phyloP scores from a whole-genome alignment of 2,797 vertebrate genomes.

The Myripristis murdjan region DNA sequence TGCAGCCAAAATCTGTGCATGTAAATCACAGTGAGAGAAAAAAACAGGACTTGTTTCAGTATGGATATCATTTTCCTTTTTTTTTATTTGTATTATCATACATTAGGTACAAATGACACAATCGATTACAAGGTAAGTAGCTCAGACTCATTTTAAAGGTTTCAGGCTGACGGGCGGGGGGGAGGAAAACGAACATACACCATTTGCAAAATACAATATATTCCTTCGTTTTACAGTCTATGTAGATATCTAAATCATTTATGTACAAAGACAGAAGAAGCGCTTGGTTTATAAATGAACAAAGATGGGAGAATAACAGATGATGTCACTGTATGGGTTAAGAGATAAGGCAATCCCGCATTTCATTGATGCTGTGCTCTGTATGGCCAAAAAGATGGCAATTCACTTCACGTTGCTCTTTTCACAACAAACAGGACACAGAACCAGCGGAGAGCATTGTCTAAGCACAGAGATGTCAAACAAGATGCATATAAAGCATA shows the following conservation, averaged over 20 bases:
- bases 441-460: conserved; percentile 19
- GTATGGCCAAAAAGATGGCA: conserved; percentile 47
- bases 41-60: conserved; percentile 9
- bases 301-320: conserved; percentile 47
- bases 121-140: conserved; percentile 82
- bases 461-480: conserved; percentile 23
- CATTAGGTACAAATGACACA: conserved; percentile 87
- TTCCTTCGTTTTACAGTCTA: conserved; percentile 76
- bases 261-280: conserved; percentile 73
- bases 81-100: conserved; percentile 86
- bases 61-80: conserved; percentile 58
- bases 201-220: conserved; percentile 83
- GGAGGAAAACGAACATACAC: conserved; percentile 69
- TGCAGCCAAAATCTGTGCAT: no score
- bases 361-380: conserved; percentile 65
- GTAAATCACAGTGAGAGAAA: background rate
- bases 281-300: conserved; percentile 60
- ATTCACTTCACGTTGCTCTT: conserved; percentile 47
- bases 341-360: conserved; percentile 80
- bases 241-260: conserved; percentile 70
- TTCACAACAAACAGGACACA: conserved; percentile 47
- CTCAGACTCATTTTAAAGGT: conserved; percentile 79
- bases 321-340: conserved; percentile 49
- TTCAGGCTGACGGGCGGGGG: conserved; percentile 70
- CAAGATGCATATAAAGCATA: conserved; percentile 37